These are phyloP conservation scores for Cyphomyrus plagiostoma DNA, from an alignment of 2,113 vertebrate genomes.

Conservation along the genomic window DNA sequence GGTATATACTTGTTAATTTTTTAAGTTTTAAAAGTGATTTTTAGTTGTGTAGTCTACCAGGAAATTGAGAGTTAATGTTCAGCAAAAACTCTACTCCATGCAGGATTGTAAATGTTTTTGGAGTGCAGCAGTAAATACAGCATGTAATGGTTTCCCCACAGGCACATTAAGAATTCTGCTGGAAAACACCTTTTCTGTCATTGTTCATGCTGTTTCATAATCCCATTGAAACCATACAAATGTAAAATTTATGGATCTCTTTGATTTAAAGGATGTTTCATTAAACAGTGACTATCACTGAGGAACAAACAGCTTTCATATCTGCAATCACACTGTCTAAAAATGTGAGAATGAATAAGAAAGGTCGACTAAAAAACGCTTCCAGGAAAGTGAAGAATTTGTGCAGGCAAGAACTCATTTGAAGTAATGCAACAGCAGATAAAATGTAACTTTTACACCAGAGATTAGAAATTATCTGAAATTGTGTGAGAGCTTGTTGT, in stretches of 20 bases:
- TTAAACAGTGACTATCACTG: background rate
- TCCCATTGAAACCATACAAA: background rate
- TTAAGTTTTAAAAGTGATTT: background rate
- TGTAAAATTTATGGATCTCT: background rate
- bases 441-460: background rate
- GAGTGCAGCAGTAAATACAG: conserved; percentile 3
- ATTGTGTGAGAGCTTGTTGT: background rate
- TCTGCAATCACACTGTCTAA: conserved; percentile 8
- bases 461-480: background rate
- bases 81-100: background rate
- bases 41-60: background rate
- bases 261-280: conserved; percentile 8
- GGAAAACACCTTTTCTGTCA: conserved; percentile 9
- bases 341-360: background rate
- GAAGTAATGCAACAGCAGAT: background rate
- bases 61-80: background rate
- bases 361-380: background rate
- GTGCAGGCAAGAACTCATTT: conserved; percentile 7
- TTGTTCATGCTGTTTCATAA: background rate
- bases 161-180: background rate
- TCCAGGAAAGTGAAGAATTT: background rate
- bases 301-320: background rate
- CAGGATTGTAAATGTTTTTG: background rate
- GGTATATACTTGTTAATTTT: background rate
- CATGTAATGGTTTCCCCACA: background rate